phyloP scores from a whole-genome alignment of 1,140 invertebrate genomes.

The Venustaconcha ellipsiformis region DNA sequence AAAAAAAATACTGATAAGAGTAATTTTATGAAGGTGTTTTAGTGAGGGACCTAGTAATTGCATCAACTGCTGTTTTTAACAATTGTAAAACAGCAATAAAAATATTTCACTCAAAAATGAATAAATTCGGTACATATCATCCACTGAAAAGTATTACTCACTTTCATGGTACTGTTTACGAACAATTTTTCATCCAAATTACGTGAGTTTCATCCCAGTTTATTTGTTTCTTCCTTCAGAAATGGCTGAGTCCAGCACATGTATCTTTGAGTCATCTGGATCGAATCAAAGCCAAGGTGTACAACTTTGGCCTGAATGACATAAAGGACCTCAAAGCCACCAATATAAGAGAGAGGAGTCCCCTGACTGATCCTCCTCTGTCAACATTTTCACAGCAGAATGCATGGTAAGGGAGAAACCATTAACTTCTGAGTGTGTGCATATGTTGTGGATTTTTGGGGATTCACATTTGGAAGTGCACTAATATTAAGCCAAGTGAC shows the following conservation, averaged over 20 bases:
- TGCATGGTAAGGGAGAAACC: slow-evolving; percentile 35
- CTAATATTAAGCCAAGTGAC: too few species aligned
- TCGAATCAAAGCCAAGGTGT: slow-evolving; percentile 47
- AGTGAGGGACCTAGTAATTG: too few species aligned
- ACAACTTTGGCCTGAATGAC: slow-evolving; percentile 51
- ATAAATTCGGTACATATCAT: neutral
- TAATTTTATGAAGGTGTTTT: too few species aligned
- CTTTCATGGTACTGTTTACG: neutral
- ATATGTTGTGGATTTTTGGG: too few species aligned
- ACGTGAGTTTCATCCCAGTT: neutral
- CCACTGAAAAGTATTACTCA: slow-evolving; percentile 7
- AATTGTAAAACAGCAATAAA: too few species aligned
- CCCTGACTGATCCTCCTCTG: slow-evolving; percentile 33
- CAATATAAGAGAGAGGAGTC: slow-evolving; percentile 20
- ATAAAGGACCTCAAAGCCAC: slow-evolving; percentile 39
- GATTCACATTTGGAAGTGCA: too few species aligned
- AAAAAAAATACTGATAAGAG: too few species aligned
- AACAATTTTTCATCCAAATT: neutral
- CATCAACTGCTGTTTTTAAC: too few species aligned
- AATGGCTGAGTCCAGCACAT: slow-evolving; percentile 49
- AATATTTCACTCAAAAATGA: too few species aligned
- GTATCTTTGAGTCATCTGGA: slow-evolving; percentile 44
- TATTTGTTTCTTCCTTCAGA: slow-evolving; percentile 35
- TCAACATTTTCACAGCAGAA: slow-evolving; percentile 37
- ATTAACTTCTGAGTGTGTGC: too few species aligned